Conservation (phyloP, 2,797 vertebrate genomes). For the Huso huso region DNA sequence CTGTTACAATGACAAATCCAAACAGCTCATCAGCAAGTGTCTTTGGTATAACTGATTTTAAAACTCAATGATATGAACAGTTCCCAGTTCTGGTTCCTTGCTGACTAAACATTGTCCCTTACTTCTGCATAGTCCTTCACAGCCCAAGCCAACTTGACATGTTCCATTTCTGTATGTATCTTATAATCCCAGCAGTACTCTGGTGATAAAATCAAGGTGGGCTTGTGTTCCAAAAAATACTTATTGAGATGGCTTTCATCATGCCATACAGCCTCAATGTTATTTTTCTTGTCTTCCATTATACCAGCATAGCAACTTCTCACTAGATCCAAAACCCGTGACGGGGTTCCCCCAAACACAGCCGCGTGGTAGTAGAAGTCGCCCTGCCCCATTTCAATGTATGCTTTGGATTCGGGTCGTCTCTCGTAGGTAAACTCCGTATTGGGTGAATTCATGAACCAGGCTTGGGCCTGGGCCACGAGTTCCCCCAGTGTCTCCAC, state of each 20-base stretch:
- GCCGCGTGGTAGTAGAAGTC: slow-evolving; percentile 43
- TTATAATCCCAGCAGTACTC: slow-evolving; percentile 32
- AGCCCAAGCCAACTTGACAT: neutral
- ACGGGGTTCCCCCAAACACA: slow-evolving; percentile 37
- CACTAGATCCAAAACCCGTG: slow-evolving; percentile 33
- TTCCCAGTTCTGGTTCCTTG: too few species aligned
- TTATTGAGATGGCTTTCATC: slow-evolving; percentile 39
- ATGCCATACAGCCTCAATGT: slow-evolving; percentile 26
- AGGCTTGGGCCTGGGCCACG: slow-evolving; percentile 41
- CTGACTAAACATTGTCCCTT: neutral
- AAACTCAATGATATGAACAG: too few species aligned
- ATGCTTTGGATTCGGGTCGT: slow-evolving; percentile 30
- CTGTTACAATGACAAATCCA: too few species aligned
- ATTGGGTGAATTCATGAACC: slow-evolving; percentile 27
- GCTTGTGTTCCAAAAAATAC: slow-evolving; percentile 35
- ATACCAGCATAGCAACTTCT: slow-evolving; percentile 39
- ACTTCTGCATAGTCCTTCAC: neutral
- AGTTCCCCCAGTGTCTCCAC: slow-evolving; percentile 36
- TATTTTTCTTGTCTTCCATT: slow-evolving; percentile 35
- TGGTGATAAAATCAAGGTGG: slow-evolving; percentile 31
- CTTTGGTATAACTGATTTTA: too few species aligned
- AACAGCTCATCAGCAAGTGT: too few species aligned
- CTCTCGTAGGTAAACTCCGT: slow-evolving; percentile 31
- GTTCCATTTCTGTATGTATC: neutral
- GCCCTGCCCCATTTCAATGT: slow-evolving; percentile 28